A percentile compares a stretch with the other conserved stretches of the same genome.
Conservation (phyloP, 1,140 invertebrate genomes). For the Drosophila carrolli region DNA sequence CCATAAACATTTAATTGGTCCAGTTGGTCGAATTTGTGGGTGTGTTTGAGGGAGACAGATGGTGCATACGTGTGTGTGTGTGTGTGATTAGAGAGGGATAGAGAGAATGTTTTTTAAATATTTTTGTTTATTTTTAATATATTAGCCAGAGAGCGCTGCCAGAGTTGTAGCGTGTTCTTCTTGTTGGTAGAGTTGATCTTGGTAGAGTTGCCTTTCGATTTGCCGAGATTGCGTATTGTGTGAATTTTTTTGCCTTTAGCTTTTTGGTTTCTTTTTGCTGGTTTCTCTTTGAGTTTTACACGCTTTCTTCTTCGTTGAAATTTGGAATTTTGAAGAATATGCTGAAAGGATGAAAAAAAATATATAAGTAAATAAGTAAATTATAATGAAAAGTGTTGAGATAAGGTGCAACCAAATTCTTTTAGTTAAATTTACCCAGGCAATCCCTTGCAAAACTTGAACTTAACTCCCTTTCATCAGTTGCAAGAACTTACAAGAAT, state of each 20-base stretch:
- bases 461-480: neutral
- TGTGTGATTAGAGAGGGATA: constrained; percentile 30
- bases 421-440: neutral
- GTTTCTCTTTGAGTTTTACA: constrained; percentile 77
- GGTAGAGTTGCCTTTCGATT: constrained; percentile 64
- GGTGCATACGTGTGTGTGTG: constrained; percentile 32
- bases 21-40: constrained; percentile 59
- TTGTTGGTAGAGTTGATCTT: constrained; percentile 43
- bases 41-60: constrained; percentile 26
- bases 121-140: constrained; percentile 22
- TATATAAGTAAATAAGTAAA: neutral
- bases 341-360: constrained; percentile 42
- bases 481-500: constrained; percentile 1
- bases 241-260: constrained; percentile 20
- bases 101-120: constrained; percentile 27
- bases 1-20: constrained; percentile 80
- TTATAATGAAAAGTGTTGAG: too few species aligned
- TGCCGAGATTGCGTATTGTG: constrained; percentile 68
- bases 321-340: constrained; percentile 82
- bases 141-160: constrained; percentile 79
- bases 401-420: too few species aligned
- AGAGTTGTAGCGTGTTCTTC: constrained; percentile 75
- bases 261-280: constrained; percentile 52
- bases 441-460: neutral
- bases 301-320: constrained; percentile 83